Base-by-base conservation (phyloP, 2,113 vertebrate genomes). In the Lipotes vexillifer region DNA sequence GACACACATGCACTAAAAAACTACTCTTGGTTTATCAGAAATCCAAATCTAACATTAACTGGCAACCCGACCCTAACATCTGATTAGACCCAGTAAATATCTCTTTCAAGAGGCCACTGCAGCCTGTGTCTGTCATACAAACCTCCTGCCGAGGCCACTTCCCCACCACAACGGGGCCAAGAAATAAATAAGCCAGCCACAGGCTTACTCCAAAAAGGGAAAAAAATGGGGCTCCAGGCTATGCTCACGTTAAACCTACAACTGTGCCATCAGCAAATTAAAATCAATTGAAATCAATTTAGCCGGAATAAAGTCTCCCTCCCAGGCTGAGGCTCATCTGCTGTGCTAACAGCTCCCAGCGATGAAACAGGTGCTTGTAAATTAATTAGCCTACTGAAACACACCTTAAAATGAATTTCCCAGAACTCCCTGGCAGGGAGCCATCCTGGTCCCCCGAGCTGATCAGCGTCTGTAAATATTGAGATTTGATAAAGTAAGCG, bases 381-480 rank as follows among this genome's bases (percentile, higher is more conserved):
- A 99, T 99, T 99, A 99, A 99, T 99, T 99, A 99, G 99, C 99
- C 99, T 98, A 97, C 99, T 98, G 99, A 99, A 99, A 99, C 98
- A 99, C 99, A 99, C 99, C 99, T 99, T 99, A 98, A 98, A 99
- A 98, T 98, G 98, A 98, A 98, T 98, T 98, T 98, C 98, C 98
- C 98, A 98, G 98, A 98, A 98, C 97, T 97, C 98, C 96, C 99
- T 99, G 99, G 99, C 99, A 99, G 98, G 77, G 94, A 99, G 99
- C 99, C 99, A 99, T 99, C 97, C 97, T 98, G 98, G 98, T 99
- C 99, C 99, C 98, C 98, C 77, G 98, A 98, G 99, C 98, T 99
- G 99, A 99, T 99, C 99, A 99, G 99, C 98, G 98, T 98, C 99
- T 99, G 99, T 99, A 99, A 99, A 99, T 99, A 99, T 99, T 99